Conservation (phyloP, 2,888 invertebrate genomes). For the Drosophila antonietae region DNA sequence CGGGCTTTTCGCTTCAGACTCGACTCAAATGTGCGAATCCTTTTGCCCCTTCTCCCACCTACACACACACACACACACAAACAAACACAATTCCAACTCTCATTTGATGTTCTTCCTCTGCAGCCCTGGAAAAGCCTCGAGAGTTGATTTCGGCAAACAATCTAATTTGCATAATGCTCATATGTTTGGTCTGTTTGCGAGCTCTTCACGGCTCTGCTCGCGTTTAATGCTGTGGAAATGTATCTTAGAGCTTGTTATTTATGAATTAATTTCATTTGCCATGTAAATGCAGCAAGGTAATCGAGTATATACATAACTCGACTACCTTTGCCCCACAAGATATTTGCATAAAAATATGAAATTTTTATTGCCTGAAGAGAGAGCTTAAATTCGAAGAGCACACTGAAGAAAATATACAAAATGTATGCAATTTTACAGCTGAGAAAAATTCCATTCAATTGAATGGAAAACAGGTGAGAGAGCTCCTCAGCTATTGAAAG, state of each 20-base stretch:
- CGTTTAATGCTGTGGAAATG: constrained; percentile 57
- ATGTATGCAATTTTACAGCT: neutral
- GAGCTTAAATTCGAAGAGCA: neutral
- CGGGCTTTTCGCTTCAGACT: constrained; percentile 64
- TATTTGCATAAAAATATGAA: constrained; percentile 65
- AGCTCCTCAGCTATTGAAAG: neutral
- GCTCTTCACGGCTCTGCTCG: constrained; percentile 24
- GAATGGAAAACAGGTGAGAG: neutral
- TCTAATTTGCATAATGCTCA: constrained; percentile 82
- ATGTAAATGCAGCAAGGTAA: constrained; percentile 72
- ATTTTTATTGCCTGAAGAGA: constrained; percentile 32
- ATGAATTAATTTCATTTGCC: constrained; percentile 74
- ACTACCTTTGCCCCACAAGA: neutral
- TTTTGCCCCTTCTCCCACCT: constrained; percentile 33
- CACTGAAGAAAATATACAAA: neutral
- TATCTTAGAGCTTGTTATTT: constrained; percentile 70
- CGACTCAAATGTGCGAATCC: constrained; percentile 68
- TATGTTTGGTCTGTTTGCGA: constrained; percentile 61
- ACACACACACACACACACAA: neutral
- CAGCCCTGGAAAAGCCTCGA: constrained; percentile 60
- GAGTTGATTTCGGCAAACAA: constrained; percentile 72
- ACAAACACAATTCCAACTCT: constrained; percentile 14
- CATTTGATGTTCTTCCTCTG: constrained; percentile 37
- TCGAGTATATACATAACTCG: constrained; percentile 49
- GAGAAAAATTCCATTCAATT: neutral